A percentile compares a stretch with the other conserved stretches of the same genome.
phyloP scores from a whole-genome alignment of 2,888 invertebrate species.

The Torymus tubicola region DNA sequence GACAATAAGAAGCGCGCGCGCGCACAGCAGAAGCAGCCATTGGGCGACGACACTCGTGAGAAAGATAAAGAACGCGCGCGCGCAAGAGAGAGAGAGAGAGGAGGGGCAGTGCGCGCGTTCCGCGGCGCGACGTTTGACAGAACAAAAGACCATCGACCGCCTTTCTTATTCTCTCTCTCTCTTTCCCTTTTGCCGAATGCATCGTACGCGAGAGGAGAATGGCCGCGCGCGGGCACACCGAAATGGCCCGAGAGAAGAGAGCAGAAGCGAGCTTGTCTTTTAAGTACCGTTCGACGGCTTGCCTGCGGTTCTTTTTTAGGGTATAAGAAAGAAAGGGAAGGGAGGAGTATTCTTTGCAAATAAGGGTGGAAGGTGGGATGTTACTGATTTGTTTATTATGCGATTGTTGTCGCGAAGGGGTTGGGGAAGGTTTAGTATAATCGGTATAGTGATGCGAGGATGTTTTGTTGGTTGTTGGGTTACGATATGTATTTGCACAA shows the following conservation, averaged over 20 bases:
- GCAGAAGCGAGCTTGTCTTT: no score
- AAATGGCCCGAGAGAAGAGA: slow-evolving; percentile 15
- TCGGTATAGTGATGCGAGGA: no score
- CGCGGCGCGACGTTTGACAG: slow-evolving; percentile 74
- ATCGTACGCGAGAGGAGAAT: slow-evolving; percentile 21
- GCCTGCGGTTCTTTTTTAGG: no score
- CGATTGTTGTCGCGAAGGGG: neutral
- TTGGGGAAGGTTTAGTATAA: no score
- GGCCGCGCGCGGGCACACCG: neutral
- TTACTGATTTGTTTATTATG: neutral
- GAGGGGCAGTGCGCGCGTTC: slow-evolving; percentile 65
- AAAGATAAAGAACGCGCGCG: slow-evolving; percentile 26
- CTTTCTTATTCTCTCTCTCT: slow-evolving; percentile 23
- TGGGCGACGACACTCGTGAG: slow-evolving; percentile 18
- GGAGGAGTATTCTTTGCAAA: no score
- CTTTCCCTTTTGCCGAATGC: neutral
- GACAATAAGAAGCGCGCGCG: neutral
- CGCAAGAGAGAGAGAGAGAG: neutral
- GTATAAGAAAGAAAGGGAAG: no score
- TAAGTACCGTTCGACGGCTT: neutral
- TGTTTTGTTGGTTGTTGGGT: no score
- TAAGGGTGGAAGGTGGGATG: no score
- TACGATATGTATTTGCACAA: no score
- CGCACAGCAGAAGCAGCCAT: no score
- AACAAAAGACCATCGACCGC: slow-evolving; percentile 70